Evolutionary conservation across 2,888 invertebrate genomes (phyloP), one percentile per base, ranked within the genome.

Genomic region (Spisula solida): DNA sequence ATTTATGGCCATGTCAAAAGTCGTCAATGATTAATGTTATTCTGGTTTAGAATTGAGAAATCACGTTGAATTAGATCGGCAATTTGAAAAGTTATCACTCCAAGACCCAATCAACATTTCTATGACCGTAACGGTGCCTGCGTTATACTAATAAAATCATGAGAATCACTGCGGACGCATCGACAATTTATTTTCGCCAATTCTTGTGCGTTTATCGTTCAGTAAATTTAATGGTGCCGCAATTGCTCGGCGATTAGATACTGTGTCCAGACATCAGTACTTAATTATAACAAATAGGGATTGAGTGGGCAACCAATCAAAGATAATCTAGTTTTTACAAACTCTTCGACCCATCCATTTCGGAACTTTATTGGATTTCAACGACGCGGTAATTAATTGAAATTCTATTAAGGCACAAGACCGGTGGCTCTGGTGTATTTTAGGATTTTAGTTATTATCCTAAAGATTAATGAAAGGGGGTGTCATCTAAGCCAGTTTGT

Each of bases 271-370:
- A 82, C 88, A 85, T 81, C 85, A 70, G 86, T 83, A 82, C 91
- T 90, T 92, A 92, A 92, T 92, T 92, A 90, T 92, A 92, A 92
- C 91, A 92, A 92, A 92, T 92, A 88, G 90, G 90, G 91, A n/a
- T 78, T 87, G 66, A 88, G 89, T 88, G 89, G 55, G 55, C 12
- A 86, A 75, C 88, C 79, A 82, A 88, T 81, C 88, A 89, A 48
- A 86, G 81, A 55, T 90, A 88, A 92, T 88, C 78, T 84, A 88
- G 88, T 92, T 90, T 83, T 87, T 85, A 90, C 85, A n/a, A 47
- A 56, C 82, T 48, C 55, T 82, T 86, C 82, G 60, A 82, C 85
- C 88, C 16, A 8, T 82, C 55, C 66, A 75, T 75, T 70, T 79
- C 47, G 78, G 85, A 56, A 55, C 31, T 87, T 88, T 85, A 85